These are phyloP conservation scores for Calycopis cecrops DNA, from an alignment of 1,140 invertebrate species.

Conservation along the genomic window DNA sequence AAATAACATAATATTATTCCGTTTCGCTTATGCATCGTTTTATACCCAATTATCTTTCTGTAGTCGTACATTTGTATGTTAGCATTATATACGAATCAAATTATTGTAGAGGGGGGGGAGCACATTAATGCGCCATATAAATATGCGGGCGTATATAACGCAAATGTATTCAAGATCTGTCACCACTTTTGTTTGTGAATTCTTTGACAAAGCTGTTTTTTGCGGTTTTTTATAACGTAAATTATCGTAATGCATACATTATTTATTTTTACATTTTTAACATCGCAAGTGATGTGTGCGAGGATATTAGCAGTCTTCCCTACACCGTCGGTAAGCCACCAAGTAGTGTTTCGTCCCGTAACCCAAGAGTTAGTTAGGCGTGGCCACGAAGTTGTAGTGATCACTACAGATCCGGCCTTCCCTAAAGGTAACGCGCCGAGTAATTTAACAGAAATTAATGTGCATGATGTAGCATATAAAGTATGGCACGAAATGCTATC, in stretches of 20 bases:
- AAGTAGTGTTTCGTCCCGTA: constrained; percentile 56
- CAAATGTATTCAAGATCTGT: neutral
- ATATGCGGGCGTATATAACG: neutral
- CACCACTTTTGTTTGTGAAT: neutral
- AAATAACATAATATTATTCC: no score
- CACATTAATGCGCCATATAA: neutral
- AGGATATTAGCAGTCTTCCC: constrained; percentile 69
- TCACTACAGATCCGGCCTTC: constrained; percentile 36
- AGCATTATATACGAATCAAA: no score
- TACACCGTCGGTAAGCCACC: constrained; percentile 63
- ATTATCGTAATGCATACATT: constrained; percentile 1
- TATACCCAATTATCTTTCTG: no score
- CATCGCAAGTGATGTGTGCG: constrained; percentile 16
- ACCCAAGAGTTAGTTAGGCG: constrained; percentile 46
- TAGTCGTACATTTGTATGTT: no score
- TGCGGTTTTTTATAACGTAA: neutral
- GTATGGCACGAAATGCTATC: constrained; percentile 22
- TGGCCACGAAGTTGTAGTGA: constrained; percentile 63
- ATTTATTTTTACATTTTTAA: constrained; percentile 3
- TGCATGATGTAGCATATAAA: constrained; percentile 40
- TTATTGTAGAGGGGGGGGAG: no score
- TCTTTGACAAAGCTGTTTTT: neutral
- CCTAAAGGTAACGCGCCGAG: constrained; percentile 32
- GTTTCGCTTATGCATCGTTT: no score
- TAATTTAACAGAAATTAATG: constrained; percentile 44